Conservation (phyloP, 2,113 vertebrate genomes). For the Hepsetus odoe region DNA sequence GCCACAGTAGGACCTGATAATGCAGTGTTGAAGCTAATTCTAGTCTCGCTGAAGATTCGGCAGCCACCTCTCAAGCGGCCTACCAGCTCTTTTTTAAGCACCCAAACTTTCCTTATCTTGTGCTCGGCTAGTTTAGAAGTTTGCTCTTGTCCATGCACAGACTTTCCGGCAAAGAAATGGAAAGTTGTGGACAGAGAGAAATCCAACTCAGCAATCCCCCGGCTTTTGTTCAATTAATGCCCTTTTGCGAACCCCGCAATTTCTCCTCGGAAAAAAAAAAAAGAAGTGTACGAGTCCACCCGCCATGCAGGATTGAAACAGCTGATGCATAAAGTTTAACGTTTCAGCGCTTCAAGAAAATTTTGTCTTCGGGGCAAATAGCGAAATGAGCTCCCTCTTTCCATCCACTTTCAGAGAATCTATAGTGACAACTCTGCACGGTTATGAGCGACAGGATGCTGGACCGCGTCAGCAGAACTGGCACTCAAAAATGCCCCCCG, state of each 20-base stretch:
- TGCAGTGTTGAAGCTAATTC: neutral
- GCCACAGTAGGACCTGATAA: neutral
- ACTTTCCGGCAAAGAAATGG: neutral
- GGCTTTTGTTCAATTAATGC: constrained; percentile 36
- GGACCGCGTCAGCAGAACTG: neutral
- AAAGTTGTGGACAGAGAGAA: constrained; percentile 25
- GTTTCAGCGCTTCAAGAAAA: constrained; percentile 29
- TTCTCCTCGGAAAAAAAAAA: constrained; percentile 16
- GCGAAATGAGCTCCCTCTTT: constrained; percentile 1
- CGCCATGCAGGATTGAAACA: constrained; percentile 33
- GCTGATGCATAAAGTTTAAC: constrained; percentile 47
- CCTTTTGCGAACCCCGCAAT: constrained; percentile 38
- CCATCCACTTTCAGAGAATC: neutral
- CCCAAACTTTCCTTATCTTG: neutral
- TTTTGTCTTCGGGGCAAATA: constrained; percentile 21
- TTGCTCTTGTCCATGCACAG: neutral
- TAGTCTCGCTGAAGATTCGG: neutral
- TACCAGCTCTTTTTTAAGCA: neutral
- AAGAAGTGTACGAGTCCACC: constrained; percentile 24
- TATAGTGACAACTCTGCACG: neutral
- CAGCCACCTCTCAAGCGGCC: neutral
- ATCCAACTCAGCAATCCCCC: constrained; percentile 29
- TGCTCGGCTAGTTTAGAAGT: neutral
- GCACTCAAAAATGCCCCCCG: neutral
- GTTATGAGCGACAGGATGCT: neutral